phyloP scores from a whole-genome alignment of 2,797 vertebrate genomes.

The Esox lucius region DNA sequence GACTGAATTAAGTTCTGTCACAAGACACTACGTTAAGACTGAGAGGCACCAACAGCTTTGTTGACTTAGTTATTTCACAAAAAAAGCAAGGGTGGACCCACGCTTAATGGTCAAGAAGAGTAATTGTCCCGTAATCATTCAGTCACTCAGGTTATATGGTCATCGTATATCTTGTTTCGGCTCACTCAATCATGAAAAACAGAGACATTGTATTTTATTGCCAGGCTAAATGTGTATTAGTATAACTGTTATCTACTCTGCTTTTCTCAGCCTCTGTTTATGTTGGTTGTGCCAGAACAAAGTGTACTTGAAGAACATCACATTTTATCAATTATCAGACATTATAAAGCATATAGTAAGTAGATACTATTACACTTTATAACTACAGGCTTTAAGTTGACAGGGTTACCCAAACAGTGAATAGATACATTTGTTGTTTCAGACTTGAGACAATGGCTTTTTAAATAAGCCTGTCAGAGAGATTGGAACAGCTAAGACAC shows the following conservation, averaged over 20 bases:
- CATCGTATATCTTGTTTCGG: background rate
- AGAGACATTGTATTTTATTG: background rate
- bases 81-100: background rate
- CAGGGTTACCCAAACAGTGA: background rate
- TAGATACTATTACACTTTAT: background rate
- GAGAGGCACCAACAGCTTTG: background rate
- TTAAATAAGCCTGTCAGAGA: background rate
- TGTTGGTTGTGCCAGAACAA: background rate
- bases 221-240: background rate
- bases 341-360: background rate
- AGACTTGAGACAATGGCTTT: background rate
- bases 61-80: background rate
- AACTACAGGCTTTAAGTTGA: background rate
- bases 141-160: slow-evolving; percentile 27
- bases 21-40: background rate
- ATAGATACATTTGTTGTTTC: background rate
- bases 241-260: background rate
- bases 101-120: slow-evolving; percentile 3
- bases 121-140: slow-evolving; percentile 17
- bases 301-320: background rate
- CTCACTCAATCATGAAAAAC: background rate
- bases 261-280: background rate
- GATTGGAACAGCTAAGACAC: background rate
- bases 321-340: background rate
- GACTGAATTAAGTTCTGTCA: background rate